Evolutionary conservation across 1,140 invertebrate genomes (phyloP).

Genomic region (Proales similis): DNA sequence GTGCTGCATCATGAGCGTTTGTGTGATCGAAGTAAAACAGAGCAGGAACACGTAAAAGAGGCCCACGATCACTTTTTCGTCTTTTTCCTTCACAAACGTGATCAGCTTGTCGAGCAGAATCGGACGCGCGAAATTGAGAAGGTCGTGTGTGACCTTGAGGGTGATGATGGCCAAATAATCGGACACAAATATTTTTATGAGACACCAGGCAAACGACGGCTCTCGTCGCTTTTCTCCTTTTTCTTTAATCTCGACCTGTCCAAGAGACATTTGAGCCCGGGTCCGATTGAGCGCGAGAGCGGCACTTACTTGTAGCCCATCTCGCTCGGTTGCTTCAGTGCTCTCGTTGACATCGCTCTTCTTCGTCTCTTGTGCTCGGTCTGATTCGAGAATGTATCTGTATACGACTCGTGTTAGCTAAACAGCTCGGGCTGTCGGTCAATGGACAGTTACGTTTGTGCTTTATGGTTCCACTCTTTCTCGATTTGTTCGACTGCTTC

Average conservation of each 20-base stretch:
- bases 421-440: background rate
- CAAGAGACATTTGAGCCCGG: background rate
- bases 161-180: conserved; percentile 28
- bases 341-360: background rate
- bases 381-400: conserved; percentile 17
- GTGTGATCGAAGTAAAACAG: conserved; percentile 70
- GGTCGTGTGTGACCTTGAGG: conserved; percentile 32
- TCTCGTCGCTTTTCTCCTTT: conserved; percentile 4
- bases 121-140: conserved; percentile 32
- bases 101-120: conserved; percentile 25
- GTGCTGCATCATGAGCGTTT: conserved; percentile 70
- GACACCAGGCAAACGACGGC: conserved; percentile 18
- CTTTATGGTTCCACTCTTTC: conserved; percentile 22
- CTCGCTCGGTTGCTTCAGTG: background rate
- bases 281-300: background rate
- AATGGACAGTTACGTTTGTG: conserved; percentile 1
- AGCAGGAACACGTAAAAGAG: conserved; percentile 69
- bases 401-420: background rate
- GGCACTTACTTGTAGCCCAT: background rate
- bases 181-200: conserved; percentile 4
- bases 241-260: background rate
- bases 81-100: conserved; percentile 26
- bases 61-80: conserved; percentile 62
- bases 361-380: conserved; percentile 7
- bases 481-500: conserved; percentile 1